phyloP scores from a whole-genome alignment of 2,113 vertebrate species.

The Notothenia rossii region DNA sequence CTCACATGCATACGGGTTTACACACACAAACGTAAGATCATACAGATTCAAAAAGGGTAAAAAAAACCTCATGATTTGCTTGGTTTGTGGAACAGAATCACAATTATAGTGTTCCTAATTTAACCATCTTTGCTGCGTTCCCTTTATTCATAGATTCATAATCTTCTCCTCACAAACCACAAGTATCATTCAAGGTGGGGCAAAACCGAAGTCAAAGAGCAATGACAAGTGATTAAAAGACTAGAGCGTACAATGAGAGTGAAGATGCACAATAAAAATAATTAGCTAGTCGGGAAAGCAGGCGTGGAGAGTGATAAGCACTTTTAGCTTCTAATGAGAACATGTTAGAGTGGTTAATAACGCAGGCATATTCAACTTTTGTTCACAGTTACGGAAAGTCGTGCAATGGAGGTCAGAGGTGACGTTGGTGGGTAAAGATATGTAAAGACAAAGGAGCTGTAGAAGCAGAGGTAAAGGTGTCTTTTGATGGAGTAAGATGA shows the following conservation, averaged over 20 bases:
- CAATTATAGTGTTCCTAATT: conserved; percentile 62
- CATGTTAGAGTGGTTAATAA: conserved; percentile 57
- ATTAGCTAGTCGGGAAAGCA: neutral
- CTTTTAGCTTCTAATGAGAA: conserved; percentile 24
- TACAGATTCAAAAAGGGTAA: conserved; percentile 41
- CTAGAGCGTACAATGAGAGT: conserved; percentile 1
- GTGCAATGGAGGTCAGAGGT: conserved; percentile 29
- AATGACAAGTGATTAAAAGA: conserved; percentile 26
- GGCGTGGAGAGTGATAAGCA: neutral
- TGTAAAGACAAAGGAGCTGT: conserved; percentile 6
- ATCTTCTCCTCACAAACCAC: conserved; percentile 23
- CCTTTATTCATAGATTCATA: conserved; percentile 66
- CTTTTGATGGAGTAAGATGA: conserved; percentile 8
- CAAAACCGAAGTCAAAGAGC: conserved; percentile 20
- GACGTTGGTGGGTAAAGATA: conserved; percentile 27
- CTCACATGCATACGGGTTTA: conserved; percentile 50
- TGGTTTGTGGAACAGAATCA: conserved; percentile 57
- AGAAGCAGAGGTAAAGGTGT: conserved; percentile 7
- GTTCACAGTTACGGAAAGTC: conserved; percentile 59
- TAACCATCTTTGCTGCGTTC: conserved; percentile 55
- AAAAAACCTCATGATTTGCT: conserved; percentile 30
- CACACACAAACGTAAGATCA: conserved; percentile 27
- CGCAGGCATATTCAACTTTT: conserved; percentile 45
- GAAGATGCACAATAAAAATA: neutral
- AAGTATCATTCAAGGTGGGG: conserved; percentile 14